Base-by-base conservation (phyloP, 2,113 vertebrate genomes). In the Centropristis striata region DNA sequence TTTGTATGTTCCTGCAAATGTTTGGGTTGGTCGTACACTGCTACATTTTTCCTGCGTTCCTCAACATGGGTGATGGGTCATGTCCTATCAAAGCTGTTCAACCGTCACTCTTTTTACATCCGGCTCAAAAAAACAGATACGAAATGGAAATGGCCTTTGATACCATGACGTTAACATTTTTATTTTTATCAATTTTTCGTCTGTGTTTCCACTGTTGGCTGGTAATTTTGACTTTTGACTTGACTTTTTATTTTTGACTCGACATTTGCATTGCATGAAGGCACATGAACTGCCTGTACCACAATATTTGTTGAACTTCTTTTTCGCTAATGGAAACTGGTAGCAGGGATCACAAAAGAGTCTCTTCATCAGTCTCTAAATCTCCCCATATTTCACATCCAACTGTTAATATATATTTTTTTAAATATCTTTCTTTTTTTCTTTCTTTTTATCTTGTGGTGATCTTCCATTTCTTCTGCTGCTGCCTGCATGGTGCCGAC, bases 191-290 rank as follows among this genome's bases (percentile, higher is more conserved):
- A 28, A 57, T 53, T 53, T 28, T 13, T 1, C 32, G 3, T 37
- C 41, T 21, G 21, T 21, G 18, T 25, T 46, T 47, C 4, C 41
- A 23, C 8, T 9, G 4, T 67, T 39, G 27, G 20, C 2, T 14
- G 28, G 5, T 12, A 8, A 0, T 21, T 57, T 21, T 58, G n/a
- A 37, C 32, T 42, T 53, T 32, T 32, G 6, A 32, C 57, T 72
- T 72, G 57, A n/a, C n/a, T 21, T 57, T 21, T 58, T 15, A 37
- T 21, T 42, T 53, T 32, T 32, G 6, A 32, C 57, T 72, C 65
- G 57, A 58, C 23, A 49, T 78, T 71, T 71, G 16, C 4, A 1
- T 39, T 18, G 50, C 50, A 50, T 57, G 68, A 65, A 27, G 2
- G 13, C 18, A 50, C 51, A 64, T 41, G 18, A 54, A 23, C 36